These are phyloP conservation scores for Radopholus similis DNA, from an alignment of 1,140 invertebrate genomes.

Conservation along the genomic window DNA sequence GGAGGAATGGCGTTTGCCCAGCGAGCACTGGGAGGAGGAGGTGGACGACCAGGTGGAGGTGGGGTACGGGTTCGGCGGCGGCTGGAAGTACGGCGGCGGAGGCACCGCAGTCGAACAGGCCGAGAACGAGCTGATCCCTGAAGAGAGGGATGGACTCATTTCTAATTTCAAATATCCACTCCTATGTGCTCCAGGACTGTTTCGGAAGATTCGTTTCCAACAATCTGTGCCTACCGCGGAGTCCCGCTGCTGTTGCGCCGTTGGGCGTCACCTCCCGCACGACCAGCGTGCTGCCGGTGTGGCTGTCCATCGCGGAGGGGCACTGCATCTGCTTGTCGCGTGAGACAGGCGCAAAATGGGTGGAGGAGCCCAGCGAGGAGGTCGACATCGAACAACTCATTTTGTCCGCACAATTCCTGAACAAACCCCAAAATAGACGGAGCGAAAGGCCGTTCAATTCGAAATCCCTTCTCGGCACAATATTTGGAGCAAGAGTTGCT, in stretches of 20 bases:
- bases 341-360: background rate
- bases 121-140: background rate
- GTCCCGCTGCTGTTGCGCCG: background rate
- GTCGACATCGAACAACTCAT: background rate
- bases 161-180: too few species aligned
- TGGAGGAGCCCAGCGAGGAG: background rate
- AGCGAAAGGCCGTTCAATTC: too few species aligned
- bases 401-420: background rate
- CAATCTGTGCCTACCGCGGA: too few species aligned
- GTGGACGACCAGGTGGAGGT: background rate
- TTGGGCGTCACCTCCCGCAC: background rate
- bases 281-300: background rate
- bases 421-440: background rate
- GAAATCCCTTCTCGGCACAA: too few species aligned
- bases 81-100: background rate
- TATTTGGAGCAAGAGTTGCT: too few species aligned
- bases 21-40: background rate
- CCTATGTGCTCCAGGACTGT: too few species aligned
- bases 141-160: background rate
- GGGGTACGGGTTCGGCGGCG: background rate
- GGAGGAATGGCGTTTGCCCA: slow-evolving; percentile 9
- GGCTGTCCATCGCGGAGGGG: background rate
- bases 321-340: background rate
- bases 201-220: too few species aligned
- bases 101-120: background rate